These are phyloP conservation scores for Diarsia mendica DNA, from an alignment of 2,888 invertebrate genomes.

Conservation along the genomic window DNA sequence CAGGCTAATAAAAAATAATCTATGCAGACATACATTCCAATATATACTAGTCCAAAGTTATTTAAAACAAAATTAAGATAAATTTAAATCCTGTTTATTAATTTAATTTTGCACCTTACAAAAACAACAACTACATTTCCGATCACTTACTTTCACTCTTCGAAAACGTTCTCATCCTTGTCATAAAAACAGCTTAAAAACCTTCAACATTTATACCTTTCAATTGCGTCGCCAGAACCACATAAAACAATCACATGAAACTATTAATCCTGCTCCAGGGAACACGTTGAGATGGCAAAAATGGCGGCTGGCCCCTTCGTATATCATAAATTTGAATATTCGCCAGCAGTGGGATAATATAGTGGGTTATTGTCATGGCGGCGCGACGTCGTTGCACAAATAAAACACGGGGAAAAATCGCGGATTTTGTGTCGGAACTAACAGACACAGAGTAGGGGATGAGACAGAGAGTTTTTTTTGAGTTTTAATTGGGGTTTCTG, in stretches of 20 bases:
- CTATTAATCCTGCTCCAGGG: conserved; percentile 73
- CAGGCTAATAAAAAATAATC: too few species aligned
- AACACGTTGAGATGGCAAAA: conserved; percentile 75
- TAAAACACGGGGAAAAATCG: conserved; percentile 82
- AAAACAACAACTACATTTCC: not conserved
- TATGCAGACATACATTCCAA: not conserved
- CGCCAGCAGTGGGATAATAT: conserved; percentile 83
- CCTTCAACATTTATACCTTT: conserved; percentile 27
- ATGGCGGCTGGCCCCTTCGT: conserved; percentile 75
- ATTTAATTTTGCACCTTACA: not conserved
- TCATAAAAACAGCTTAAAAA: conserved; percentile 14
- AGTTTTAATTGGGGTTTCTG: not conserved
- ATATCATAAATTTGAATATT: conserved; percentile 89
- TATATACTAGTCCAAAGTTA: not conserved
- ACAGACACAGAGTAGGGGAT: conserved; percentile 67
- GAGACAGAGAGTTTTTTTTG: conserved; percentile 47
- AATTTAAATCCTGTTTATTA: not conserved
- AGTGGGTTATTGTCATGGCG: conserved; percentile 86
- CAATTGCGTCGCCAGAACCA: conserved; percentile 40
- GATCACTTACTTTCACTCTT: not conserved
- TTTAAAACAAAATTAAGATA: not conserved
- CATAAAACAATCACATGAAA: conserved; percentile 71
- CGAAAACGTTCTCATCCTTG: conserved; percentile 30
- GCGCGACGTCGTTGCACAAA: conserved; percentile 71
- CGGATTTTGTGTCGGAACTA: conserved; percentile 80